phyloP scores from a whole-genome alignment of 2,113 vertebrate species.

The Butorides virescens region DNA sequence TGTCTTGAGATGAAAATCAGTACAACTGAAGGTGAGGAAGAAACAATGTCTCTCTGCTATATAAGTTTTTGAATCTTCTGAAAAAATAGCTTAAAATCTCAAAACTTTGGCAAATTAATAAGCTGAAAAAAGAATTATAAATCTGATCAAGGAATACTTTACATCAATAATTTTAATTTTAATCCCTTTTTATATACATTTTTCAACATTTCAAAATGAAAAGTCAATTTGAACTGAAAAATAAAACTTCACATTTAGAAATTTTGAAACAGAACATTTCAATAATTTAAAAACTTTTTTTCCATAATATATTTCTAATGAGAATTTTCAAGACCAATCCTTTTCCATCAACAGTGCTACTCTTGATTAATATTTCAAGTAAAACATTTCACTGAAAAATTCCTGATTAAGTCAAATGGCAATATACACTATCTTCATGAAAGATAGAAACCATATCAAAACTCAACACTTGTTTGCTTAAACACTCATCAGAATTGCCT shows the following conservation, averaged over 20 bases:
- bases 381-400: background rate
- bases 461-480: background rate
- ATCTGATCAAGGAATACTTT: conserved; percentile 1
- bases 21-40: background rate
- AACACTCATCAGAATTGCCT: background rate
- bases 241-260: background rate
- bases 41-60: background rate
- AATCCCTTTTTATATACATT: conserved; percentile 41
- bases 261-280: background rate
- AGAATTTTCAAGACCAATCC: background rate
- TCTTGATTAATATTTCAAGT: background rate
- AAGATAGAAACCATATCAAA: background rate
- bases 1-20: background rate
- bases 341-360: background rate
- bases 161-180: conserved; percentile 18
- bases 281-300: background rate
- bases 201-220: conserved; percentile 25
- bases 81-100: background rate
- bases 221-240: background rate
- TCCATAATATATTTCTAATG: background rate
- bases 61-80: background rate
- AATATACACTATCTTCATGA: background rate
- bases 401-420: background rate
- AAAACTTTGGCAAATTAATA: background rate
- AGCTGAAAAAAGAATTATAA: background rate